phyloP scores from a whole-genome alignment of 2,888 invertebrate genomes.

The Pseudococcus jackbeardsleyi region DNA sequence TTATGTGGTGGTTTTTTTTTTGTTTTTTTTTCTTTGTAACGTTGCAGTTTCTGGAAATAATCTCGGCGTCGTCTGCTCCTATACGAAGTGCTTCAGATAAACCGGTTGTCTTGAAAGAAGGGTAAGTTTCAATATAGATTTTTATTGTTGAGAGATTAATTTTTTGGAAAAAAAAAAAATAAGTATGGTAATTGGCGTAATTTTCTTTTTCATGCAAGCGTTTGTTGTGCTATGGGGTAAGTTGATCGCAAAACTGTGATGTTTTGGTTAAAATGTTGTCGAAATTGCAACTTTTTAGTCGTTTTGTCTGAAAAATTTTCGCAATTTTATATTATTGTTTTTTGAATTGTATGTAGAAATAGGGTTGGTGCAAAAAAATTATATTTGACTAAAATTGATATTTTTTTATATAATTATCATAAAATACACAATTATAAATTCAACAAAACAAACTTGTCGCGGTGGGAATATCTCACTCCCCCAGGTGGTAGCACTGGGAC shows the following conservation, averaged over 20 bases:
- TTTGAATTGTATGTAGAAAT: too few species aligned
- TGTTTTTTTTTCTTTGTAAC: slow-evolving; percentile 63
- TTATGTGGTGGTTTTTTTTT: too few species aligned
- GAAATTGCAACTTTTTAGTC: not conserved
- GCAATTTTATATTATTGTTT: not conserved
- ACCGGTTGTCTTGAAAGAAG: slow-evolving; percentile 90
- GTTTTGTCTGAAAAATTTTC: too few species aligned
- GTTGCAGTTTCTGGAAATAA: slow-evolving; percentile 86
- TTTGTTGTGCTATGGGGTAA: not conserved
- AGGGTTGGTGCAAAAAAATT: too few species aligned
- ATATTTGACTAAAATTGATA: too few species aligned
- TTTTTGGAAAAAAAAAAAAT: not conserved
- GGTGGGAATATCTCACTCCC: too few species aligned
- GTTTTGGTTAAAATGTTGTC: not conserved
- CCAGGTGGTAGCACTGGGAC: too few species aligned
- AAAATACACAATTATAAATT: too few species aligned
- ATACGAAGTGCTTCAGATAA: slow-evolving; percentile 76
- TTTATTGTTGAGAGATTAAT: too few species aligned
- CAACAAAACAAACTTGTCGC: too few species aligned
- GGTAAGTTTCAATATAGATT: slow-evolving; percentile 79
- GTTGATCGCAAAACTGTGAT: not conserved
- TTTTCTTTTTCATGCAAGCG: not conserved
- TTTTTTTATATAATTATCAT: too few species aligned
- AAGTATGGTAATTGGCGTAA: not conserved
- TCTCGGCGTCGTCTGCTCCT: slow-evolving; percentile 84